Conservation (phyloP, 1,140 invertebrate genomes). For the Meloidogyne exigua region DNA sequence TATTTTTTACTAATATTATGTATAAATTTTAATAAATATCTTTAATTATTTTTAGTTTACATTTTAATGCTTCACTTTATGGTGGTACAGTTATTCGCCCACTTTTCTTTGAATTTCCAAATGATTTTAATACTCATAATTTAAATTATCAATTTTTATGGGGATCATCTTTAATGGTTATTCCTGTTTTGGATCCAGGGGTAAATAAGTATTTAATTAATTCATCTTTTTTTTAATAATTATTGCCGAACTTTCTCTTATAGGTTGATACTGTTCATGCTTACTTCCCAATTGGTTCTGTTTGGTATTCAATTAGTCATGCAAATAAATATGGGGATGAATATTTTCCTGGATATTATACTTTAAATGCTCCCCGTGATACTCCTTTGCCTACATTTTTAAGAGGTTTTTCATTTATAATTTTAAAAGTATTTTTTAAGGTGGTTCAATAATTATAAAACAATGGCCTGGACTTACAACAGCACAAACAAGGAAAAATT, state of each 20-base stretch:
- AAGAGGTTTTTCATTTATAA: slow-evolving; percentile 18
- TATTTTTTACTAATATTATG: too few species aligned
- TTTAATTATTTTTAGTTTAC: slow-evolving; percentile 29
- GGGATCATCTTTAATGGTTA: slow-evolving; percentile 44
- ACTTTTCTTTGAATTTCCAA: slow-evolving; percentile 56
- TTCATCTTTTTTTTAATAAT: too few species aligned
- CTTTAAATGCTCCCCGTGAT: slow-evolving; percentile 46
- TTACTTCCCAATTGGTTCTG: slow-evolving; percentile 45
- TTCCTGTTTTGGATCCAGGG: slow-evolving; percentile 34
- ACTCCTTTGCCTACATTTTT: slow-evolving; percentile 52
- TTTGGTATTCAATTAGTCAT: slow-evolving; percentile 58
- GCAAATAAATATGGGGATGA: slow-evolving; percentile 40
- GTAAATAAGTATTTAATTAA: neutral
- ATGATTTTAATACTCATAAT: slow-evolving; percentile 33
- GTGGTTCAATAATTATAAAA: slow-evolving; percentile 31
- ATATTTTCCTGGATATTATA: slow-evolving; percentile 32
- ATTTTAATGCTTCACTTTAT: slow-evolving; percentile 41
- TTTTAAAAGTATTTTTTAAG: slow-evolving; percentile 10
- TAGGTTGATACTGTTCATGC: slow-evolving; percentile 37
- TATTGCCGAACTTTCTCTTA: too few species aligned
- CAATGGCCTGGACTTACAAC: slow-evolving; percentile 38
- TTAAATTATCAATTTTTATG: slow-evolving; percentile 55
- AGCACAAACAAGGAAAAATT: slow-evolving; percentile 27
- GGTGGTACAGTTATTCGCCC: slow-evolving; percentile 59
- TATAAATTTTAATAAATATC: neutral